Evolutionary conservation across 92 coral and sea anemone species (phyloP).

Genomic region (Porites lobata): DNA sequence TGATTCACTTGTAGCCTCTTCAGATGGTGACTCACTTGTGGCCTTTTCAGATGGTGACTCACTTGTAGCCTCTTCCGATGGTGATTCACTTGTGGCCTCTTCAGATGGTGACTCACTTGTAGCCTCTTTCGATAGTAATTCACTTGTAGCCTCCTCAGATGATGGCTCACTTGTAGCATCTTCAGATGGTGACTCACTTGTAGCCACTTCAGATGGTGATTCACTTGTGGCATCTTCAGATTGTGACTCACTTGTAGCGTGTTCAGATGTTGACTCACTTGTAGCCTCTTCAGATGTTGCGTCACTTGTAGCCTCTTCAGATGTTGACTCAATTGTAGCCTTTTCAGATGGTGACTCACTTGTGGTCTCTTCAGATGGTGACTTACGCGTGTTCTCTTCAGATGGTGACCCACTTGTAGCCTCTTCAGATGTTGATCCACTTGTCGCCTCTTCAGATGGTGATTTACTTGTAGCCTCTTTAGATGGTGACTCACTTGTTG

Average conservation of each 20-base stretch:
- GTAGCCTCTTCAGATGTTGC: neutral
- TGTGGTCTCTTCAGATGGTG: neutral
- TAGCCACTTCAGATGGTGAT: neutral
- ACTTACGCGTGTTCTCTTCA: neutral
- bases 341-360: neutral
- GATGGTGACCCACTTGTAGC: neutral
- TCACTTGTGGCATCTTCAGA: neutral
- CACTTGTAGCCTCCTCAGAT: neutral
- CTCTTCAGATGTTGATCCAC: neutral
- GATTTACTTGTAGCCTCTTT: neutral
- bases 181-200: constrained; percentile 1
- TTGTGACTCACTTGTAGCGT: neutral
- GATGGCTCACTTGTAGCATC: neutral
- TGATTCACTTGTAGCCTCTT: no score
- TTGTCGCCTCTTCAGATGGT: neutral
- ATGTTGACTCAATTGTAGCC: neutral
- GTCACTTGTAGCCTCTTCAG: neutral
- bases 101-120: neutral
- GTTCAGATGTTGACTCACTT: neutral
- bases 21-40: no score
- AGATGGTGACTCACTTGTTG: neutral
- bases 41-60: no score
- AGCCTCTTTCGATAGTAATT: neutral
- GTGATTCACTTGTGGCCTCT: neutral
- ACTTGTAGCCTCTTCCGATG: neutral